phyloP scores from a whole-genome alignment of 2,888 invertebrate species.

The Meiosimyza decipiens region DNA sequence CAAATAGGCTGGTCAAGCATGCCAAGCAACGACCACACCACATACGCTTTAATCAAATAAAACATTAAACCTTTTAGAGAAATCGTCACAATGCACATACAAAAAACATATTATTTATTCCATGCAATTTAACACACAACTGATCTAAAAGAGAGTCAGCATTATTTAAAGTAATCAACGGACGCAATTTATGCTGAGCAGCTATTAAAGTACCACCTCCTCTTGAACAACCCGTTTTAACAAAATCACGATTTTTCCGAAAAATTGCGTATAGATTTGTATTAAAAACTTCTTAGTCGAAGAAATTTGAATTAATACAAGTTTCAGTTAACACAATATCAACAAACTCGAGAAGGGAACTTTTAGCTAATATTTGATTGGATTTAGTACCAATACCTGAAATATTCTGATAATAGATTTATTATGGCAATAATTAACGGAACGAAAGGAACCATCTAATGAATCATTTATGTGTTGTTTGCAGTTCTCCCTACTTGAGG shows the following conservation, averaged over 20 bases:
- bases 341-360: neutral
- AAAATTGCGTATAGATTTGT: neutral
- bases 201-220: conserved; percentile 1
- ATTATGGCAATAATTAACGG: neutral
- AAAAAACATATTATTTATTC: neutral
- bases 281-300: neutral
- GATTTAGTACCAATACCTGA: neutral
- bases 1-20: no score
- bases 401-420: neutral
- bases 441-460: no score
- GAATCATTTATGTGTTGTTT: no score
- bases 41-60: no score
- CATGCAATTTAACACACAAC: neutral
- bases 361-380: neutral
- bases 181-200: neutral
- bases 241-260: conserved; percentile 5
- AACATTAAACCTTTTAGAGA: no score
- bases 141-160: conserved; percentile 1
- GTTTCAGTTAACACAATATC: neutral
- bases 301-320: neutral
- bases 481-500: no score
- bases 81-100: neutral
- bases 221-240: neutral
- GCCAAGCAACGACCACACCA: no score
- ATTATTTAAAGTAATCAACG: neutral